phyloP scores from a whole-genome alignment of 2,797 vertebrate species.

The Tolypeutes matacus region DNA sequence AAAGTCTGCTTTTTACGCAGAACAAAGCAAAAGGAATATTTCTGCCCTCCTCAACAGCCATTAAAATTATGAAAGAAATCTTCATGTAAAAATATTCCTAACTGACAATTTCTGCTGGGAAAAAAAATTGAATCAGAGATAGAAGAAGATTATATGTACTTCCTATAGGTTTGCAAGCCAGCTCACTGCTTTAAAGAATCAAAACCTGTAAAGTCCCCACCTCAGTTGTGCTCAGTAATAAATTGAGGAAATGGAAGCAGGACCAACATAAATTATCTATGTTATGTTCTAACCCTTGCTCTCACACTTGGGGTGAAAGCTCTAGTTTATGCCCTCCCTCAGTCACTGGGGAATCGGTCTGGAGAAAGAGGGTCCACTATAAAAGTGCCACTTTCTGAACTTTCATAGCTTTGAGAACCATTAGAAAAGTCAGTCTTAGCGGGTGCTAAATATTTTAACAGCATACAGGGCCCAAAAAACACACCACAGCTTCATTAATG shows the following conservation, averaged over 20 bases:
- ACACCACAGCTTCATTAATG: not conserved
- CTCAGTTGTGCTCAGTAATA: not conserved
- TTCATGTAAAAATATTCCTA: not conserved
- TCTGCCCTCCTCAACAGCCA: not conserved
- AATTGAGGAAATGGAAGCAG: not conserved
- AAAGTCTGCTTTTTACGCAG: not conserved
- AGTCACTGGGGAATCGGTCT: not conserved
- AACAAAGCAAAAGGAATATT: not conserved
- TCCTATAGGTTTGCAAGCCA: not conserved
- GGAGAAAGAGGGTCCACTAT: not conserved
- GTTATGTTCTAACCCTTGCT: not conserved
- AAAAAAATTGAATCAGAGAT: not conserved
- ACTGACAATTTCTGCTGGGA: not conserved
- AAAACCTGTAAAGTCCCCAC: not conserved
- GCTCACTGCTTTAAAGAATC: not conserved
- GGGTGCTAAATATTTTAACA: not conserved
- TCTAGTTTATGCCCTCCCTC: not conserved
- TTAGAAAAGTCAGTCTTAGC: not conserved
- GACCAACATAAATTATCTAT: not conserved
- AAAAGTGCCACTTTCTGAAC: slow-evolving; percentile 25
- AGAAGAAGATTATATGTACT: not conserved
- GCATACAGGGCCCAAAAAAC: not conserved
- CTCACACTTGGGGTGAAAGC: not conserved
- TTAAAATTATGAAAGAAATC: not conserved
- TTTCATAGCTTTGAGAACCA: not conserved